Conservation (phyloP, 2,113 vertebrate species). For the Leiothrix lutea region DNA sequence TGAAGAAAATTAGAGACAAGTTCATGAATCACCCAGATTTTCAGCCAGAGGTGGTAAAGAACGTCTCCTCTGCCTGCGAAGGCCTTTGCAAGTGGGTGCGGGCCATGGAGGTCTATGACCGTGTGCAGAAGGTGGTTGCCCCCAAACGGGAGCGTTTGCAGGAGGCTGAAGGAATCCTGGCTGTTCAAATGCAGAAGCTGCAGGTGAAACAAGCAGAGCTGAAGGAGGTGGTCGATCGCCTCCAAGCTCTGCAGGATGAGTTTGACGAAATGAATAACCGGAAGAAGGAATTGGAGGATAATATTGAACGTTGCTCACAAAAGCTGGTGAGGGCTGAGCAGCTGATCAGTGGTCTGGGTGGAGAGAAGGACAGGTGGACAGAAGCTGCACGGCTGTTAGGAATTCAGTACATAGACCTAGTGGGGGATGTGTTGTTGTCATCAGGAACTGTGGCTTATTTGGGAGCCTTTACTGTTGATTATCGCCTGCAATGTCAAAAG, state of each 20-base stretch:
- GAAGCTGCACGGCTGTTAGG: slow-evolving; percentile 81
- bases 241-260: slow-evolving; percentile 82
- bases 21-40: slow-evolving; percentile 88
- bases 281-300: slow-evolving; percentile 81
- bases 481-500: slow-evolving; percentile 78
- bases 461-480: slow-evolving; percentile 90
- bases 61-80: slow-evolving; percentile 90
- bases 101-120: slow-evolving; percentile 90
- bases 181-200: slow-evolving; percentile 80
- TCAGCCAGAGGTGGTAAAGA: slow-evolving; percentile 86
- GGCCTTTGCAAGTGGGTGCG: slow-evolving; percentile 93
- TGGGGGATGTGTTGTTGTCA: slow-evolving; percentile 87
- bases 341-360: slow-evolving; percentile 88
- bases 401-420: slow-evolving; percentile 81
- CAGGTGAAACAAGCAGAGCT: slow-evolving; percentile 84
- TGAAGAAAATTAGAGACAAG: slow-evolving; percentile 88
- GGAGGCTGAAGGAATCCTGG: slow-evolving; percentile 78
- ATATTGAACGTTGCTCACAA: slow-evolving; percentile 88
- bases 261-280: slow-evolving; percentile 82
- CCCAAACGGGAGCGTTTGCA: slow-evolving; percentile 83
- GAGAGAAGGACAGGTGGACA: slow-evolving; percentile 91
- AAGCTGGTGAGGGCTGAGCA: slow-evolving; percentile 88
- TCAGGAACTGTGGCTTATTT: slow-evolving; percentile 88
- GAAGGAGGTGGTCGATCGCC: slow-evolving; percentile 81
- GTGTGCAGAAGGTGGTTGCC: slow-evolving; percentile 87